A percentile compares a stretch with the other conserved stretches of the same genome.
Evolutionary conservation across 1,140 invertebrate genomes (phyloP).

Genomic region (Lepidotrigona ventralis): DNA sequence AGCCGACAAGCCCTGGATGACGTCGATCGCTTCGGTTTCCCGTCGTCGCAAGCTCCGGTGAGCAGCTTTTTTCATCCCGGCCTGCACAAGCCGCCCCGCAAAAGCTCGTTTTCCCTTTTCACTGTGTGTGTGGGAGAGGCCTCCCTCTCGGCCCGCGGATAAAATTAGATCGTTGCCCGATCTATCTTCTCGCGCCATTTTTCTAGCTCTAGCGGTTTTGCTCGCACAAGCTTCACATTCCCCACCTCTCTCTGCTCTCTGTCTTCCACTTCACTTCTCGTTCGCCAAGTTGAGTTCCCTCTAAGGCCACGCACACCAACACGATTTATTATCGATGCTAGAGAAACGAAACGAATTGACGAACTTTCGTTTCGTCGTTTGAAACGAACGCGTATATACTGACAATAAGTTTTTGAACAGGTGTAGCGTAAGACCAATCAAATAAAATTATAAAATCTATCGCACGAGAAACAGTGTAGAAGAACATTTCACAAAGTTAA

Average conservation of each 20-base stretch:
- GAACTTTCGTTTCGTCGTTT: not conserved
- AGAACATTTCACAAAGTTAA: too few relatives aligned
- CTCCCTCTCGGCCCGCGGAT: slow-evolving; percentile 55
- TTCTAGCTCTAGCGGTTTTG: slow-evolving; percentile 19
- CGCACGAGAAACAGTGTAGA: too few relatives aligned
- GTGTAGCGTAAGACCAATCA: too few relatives aligned
- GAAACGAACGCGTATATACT: too few relatives aligned
- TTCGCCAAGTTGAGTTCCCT: too few relatives aligned
- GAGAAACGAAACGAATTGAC: not conserved
- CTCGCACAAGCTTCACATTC: too few relatives aligned
- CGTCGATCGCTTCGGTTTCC: slow-evolving; percentile 71
- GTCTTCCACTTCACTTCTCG: too few relatives aligned
- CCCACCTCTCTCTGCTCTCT: not conserved
- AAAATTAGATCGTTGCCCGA: slow-evolving; percentile 64
- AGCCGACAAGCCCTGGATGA: slow-evolving; percentile 67
- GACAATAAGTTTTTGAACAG: too few relatives aligned
- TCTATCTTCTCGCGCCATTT: slow-evolving; percentile 50
- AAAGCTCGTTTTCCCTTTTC: slow-evolving; percentile 60
- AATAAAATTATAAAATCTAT: too few relatives aligned
- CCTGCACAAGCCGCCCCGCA: slow-evolving; percentile 54
- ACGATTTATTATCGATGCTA: not conserved
- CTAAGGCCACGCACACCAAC: too few relatives aligned
- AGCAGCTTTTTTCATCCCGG: slow-evolving; percentile 67
- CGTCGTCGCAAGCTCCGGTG: slow-evolving; percentile 68
- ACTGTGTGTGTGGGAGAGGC: slow-evolving; percentile 34